Evolutionary conservation across 2,113 vertebrate genomes (phyloP), one percentile per base, ranked within the genome.

Genomic region (Apistogramma diplotaenia): DNA sequence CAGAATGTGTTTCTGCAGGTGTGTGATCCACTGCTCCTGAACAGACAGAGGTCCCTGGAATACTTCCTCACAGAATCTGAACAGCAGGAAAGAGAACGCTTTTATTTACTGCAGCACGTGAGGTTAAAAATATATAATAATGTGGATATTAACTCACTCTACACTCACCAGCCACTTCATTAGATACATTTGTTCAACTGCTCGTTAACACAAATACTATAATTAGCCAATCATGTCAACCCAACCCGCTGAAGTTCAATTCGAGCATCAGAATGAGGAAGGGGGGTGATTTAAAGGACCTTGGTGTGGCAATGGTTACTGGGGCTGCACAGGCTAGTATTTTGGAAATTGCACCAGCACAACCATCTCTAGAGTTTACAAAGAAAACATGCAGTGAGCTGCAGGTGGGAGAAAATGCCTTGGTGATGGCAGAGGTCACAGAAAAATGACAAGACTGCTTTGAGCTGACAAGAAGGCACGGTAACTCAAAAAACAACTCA

Each of bases 1-100:
- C 89, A 98, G 93, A 93, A 99, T 99, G 94, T 99, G 98, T 78
- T 96, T 96, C 87, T 98, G 98, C 59, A 99, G 95, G 85, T 99
- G 98, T 40, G 96, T 93, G 40, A 99, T 96, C 98, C 98, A 99
- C 75, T 97, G 95, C 87, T 97, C 97, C 77, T 99, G 98, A 62
- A 99, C 95, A 2, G 98, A 98, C 76, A 97, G 95, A 2, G 98
- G 97, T 0, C 98, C 98, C 0, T 96, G 96, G 90, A 99, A 99
- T 67, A 97, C 96, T 89, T 97, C 95, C 72, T 99, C 97, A 81
- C 98, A 99, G 92, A 99, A 99, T 95, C 98, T 99, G 71, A 10
- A 70, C 11, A 71, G 51, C n/a, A 76, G 53, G 5, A 86, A 6
- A 86, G 16, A 76, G 37, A 60, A 1, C 6, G 7, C 19, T 72